Evolutionary conservation across 2,888 invertebrate genomes (phyloP).

Genomic region (Leptinotarsa rubiginosa): DNA sequence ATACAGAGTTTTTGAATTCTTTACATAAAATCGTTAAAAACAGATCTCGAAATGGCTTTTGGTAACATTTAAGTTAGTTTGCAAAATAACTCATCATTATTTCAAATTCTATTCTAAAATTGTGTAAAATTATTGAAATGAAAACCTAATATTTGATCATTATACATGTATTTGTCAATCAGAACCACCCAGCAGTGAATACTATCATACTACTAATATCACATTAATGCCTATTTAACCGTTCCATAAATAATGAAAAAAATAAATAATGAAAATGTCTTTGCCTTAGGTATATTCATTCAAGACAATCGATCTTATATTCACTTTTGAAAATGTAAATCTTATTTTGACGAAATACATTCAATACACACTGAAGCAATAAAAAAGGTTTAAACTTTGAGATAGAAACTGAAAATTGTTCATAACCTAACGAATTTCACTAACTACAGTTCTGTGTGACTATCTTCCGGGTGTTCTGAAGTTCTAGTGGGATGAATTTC

Average conservation of each 20-base stretch:
- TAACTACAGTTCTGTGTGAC: constrained; percentile 58
- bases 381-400: not conserved
- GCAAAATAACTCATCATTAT: too few relatives aligned
- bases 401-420: not conserved
- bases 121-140: not conserved
- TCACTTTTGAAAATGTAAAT: not conserved
- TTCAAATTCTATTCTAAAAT: not conserved
- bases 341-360: not conserved
- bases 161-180: constrained; percentile 13
- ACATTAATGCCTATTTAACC: constrained; percentile 9
- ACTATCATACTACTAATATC: constrained; percentile 8
- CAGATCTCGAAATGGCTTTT: too few relatives aligned
- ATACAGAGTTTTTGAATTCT: too few relatives aligned
- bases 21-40: too few relatives aligned
- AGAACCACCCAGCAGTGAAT: constrained; percentile 6
- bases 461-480: constrained; percentile 51
- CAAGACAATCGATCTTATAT: not conserved
- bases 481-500: constrained; percentile 49
- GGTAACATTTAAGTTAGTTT: too few relatives aligned
- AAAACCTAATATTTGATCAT: not conserved
- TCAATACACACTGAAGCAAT: not conserved
- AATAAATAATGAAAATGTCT: constrained; percentile 17
- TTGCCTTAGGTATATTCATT: not conserved
- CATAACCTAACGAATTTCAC: constrained; percentile 26
- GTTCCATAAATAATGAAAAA: constrained; percentile 15